Base-by-base conservation (phyloP, 1,140 invertebrate genomes). In the Drosophila novamexicana region DNA sequence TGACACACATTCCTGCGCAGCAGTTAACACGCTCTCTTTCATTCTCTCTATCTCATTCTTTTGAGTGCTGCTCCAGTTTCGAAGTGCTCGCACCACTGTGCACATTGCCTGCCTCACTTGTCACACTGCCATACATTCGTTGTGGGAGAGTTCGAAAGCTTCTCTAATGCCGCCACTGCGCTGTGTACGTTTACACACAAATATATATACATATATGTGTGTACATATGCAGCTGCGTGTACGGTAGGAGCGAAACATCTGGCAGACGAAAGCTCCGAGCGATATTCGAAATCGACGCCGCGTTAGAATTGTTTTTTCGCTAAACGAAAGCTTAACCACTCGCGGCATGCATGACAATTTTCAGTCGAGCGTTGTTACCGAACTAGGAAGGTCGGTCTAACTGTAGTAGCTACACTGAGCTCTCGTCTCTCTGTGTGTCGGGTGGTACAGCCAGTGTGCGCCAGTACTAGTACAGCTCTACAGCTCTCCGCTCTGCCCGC, bases 321-420 rank as follows among this genome's bases (percentile, higher is more conserved):
- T 83, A 62, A 76, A 79, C 74, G 85, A 91, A 91, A 91, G 90
- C 90, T 91, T 90, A 91, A 86, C 77, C 83, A 90, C 86, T 91
- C 90, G 81, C 83, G 79, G 80, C 76, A 74, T 71, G 83, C 90
- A 49, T 91, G 78, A 90, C 82, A 91, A 91, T 67, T 91, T 90
- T 91, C 90, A 91, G 90, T 91, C 90, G 90, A 91, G 84, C 90
- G 90, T 81, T 88, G 90, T 89, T 90, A 89, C 83, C 81, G 83
- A 89, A 91, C 90, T 85, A 71, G 88, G 88, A 91, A 91, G 81
- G 83, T 84, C 83, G 86, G 90, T 90, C 81, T 84, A 82, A 89
- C 78, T 82, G 84, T 86, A 79, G 85, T 78, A 89, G 76, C 85
- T 76, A 83, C 40, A 65, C 39, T 74, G 79, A 81, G 77, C 71